These are phyloP conservation scores for Melanotaenia duboulayi DNA, from an alignment of 2,113 vertebrate genomes.

Conservation along the genomic window DNA sequence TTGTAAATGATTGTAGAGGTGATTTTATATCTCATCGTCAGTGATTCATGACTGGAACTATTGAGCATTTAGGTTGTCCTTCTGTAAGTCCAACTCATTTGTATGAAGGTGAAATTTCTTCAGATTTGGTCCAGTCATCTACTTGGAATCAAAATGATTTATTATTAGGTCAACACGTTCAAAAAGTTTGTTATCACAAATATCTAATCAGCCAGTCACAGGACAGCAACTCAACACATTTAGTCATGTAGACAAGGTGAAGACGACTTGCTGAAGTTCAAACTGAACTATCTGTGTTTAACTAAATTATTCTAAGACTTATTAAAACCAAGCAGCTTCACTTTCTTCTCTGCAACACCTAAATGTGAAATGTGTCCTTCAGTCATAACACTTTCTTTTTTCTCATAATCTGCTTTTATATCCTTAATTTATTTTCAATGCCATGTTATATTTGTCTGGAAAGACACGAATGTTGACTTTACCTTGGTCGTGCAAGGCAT, in stretches of 20 bases:
- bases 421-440: background rate
- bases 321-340: background rate
- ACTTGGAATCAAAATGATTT: background rate
- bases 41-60: background rate
- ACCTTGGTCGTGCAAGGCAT: background rate
- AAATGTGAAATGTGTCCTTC: background rate
- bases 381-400: background rate
- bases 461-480: background rate
- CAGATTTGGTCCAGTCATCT: background rate
- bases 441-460: background rate
- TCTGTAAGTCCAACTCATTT: background rate
- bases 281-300: too few relatives aligned
- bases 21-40: background rate
- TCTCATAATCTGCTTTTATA: background rate
- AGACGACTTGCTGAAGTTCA: too few relatives aligned
- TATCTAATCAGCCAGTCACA: too few relatives aligned
- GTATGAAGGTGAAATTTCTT: background rate
- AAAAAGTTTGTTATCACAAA: too few relatives aligned
- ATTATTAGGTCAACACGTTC: too few relatives aligned
- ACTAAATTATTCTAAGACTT: too few relatives aligned
- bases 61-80: background rate
- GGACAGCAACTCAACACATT: too few relatives aligned
- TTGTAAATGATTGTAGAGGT: background rate
- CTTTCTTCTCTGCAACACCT: too few relatives aligned
- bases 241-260: too few relatives aligned